Conservation (phyloP, 2,113 vertebrate genomes). For the Oreochromis aureus region DNA sequence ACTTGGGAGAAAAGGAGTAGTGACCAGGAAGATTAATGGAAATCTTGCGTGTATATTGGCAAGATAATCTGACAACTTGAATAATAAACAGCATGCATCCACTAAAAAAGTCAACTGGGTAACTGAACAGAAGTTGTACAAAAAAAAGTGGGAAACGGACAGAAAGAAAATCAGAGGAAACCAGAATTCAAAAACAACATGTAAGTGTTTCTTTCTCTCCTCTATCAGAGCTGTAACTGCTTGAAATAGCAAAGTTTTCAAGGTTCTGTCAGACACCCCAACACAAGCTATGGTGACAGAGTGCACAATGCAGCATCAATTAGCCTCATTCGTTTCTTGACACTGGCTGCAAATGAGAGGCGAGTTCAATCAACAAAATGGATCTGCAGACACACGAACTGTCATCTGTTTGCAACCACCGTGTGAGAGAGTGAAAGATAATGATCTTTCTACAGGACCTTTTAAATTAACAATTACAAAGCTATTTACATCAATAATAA, state of each 20-base stretch:
- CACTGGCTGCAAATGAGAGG: neutral
- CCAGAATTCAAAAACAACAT: neutral
- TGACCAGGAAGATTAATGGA: neutral
- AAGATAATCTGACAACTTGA: neutral
- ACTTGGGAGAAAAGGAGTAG: neutral
- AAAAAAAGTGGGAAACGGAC: neutral
- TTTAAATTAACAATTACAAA: neutral
- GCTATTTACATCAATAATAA: neutral
- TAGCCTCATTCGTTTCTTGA: neutral
- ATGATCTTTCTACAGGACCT: neutral
- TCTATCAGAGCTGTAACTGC: neutral
- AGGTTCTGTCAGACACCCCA: neutral
- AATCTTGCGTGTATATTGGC: neutral
- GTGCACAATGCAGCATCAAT: neutral
- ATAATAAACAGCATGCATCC: neutral
- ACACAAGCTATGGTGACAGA: neutral
- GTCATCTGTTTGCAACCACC: neutral
- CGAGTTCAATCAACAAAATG: neutral
- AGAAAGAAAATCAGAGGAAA: neutral
- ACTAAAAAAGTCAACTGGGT: neutral
- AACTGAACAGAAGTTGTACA: neutral
- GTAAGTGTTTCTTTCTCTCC: neutral
- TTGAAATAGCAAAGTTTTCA: neutral
- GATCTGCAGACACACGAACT: neutral
- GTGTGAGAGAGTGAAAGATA: neutral